Evolutionary conservation across 2,888 invertebrate genomes (phyloP).

Genomic region (Pollenia griseotomentosa): DNA sequence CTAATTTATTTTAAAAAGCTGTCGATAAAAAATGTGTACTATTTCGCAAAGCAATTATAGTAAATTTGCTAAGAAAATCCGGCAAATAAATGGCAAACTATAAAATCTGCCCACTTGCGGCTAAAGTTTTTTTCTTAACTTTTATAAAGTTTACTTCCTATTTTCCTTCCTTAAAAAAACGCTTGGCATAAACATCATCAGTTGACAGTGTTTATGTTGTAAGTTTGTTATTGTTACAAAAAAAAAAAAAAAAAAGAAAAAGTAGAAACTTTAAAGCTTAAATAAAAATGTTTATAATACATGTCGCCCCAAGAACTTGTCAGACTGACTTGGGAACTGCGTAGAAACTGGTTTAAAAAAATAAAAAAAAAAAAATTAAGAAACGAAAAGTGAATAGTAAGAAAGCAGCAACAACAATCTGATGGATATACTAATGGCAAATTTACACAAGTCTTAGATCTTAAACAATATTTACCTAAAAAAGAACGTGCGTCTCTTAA

Average conservation of each 20-base stretch:
- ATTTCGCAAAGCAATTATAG: too few species aligned
- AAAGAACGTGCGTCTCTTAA: slow-evolving; percentile 66
- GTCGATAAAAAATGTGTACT: too few species aligned
- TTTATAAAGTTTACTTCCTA: slow-evolving; percentile 15
- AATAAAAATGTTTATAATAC: slow-evolving; percentile 53
- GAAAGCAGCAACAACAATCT: too few species aligned
- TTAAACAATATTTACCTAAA: slow-evolving; percentile 67
- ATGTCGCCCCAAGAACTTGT: slow-evolving; percentile 53
- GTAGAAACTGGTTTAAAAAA: slow-evolving; percentile 50
- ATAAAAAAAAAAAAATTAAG: background rate
- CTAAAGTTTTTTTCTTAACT: background rate
- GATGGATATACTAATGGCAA: slow-evolving; percentile 40
- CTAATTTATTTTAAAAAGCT: too few species aligned
- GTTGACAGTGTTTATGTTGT: slow-evolving; percentile 50
- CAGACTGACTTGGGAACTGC: slow-evolving; percentile 58
- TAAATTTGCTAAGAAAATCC: too few species aligned
- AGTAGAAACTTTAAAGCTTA: slow-evolving; percentile 12
- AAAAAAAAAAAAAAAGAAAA: background rate
- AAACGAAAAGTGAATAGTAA: slow-evolving; percentile 7
- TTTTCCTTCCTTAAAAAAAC: slow-evolving; percentile 16
- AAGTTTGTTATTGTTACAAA: slow-evolving; percentile 38
- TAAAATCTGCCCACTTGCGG: background rate
- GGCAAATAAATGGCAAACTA: background rate
- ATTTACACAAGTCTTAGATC: slow-evolving; percentile 57
- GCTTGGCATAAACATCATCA: slow-evolving; percentile 55